Base-by-base conservation (phyloP, 1,140 invertebrate genomes). In the Frieseomelitta varia region DNA sequence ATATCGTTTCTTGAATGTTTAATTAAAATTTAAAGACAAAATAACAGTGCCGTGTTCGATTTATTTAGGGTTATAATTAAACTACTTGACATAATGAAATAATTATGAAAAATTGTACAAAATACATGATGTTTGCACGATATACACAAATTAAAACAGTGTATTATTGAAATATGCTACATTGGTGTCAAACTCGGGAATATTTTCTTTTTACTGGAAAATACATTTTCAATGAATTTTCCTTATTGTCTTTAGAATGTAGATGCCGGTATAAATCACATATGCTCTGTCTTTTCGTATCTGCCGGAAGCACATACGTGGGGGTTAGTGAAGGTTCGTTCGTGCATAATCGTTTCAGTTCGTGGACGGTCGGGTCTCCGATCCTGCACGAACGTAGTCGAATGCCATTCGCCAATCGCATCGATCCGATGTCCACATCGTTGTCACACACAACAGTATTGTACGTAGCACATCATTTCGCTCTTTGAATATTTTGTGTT, bases 361-460 rank as follows among this genome's bases (percentile, higher is more conserved):
- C 86, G 81, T 77, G 14, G 11, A 69, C 39, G 73, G 58, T 87
- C 87, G 87, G 53, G n/a, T 58, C 72, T 68, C 51, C 92, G 91
- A 92, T 68, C 21, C 21, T 68, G 4, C 14, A 39, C 91, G 91
- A 90, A 85, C n/a, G n/a, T 34, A 81, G 69, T 65, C 91, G 90
- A 88, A 80, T 34, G 21, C 77, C 55, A 72, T 87, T 87, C 81
- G 72, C 93, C 92, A 93, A 93, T 94, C 90, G 91, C 91, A 93
- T 94, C 87, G 92, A 94, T 94, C 91, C 87, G 73, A 90, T 87
- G 82, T 91, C 88, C 90, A 92, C 91, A 90, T 93, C 91, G 92
- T 92, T 93, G 91, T 92, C 91, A 91, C 86, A 91, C 83, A 91
- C 89, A 91, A 92, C 85, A 92, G 88, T 92, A 89, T 92, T 75